Evolutionary conservation across 2,888 invertebrate species (phyloP).

Genomic region (Sabatieria punctata): DNA sequence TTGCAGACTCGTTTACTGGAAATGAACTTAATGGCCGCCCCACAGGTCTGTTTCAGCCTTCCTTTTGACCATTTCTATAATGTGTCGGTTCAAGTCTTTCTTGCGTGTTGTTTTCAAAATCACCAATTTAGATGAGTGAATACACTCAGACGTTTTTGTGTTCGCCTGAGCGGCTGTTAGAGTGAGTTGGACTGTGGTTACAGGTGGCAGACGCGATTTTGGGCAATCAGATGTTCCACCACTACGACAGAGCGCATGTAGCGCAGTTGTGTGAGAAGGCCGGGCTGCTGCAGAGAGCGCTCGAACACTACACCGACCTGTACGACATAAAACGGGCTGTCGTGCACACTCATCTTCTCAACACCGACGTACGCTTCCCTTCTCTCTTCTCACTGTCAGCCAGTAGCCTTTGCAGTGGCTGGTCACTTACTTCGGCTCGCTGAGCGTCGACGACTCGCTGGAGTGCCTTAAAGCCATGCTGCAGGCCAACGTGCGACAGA

Average conservation of each 20-base stretch:
- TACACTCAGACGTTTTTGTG: too few species aligned
- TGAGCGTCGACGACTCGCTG: conserved; percentile 93
- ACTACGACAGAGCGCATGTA: conserved; percentile 92
- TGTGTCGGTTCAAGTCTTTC: neutral
- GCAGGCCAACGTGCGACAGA: conserved; percentile 75
- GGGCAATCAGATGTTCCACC: conserved; percentile 98
- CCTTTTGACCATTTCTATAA: neutral
- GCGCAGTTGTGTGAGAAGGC: conserved; percentile 99
- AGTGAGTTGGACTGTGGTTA: too few species aligned
- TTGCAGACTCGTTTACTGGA: conserved; percentile 88
- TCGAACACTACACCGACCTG: conserved; percentile 96
- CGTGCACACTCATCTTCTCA: conserved; percentile 86
- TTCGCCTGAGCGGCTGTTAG: too few species aligned
- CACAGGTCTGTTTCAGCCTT: conserved; percentile 45
- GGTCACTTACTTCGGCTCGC: conserved; percentile 88
- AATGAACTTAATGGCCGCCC: conserved; percentile 97
- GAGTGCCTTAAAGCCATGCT: conserved; percentile 94
- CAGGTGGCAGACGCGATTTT: conserved; percentile 92
- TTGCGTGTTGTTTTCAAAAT: neutral
- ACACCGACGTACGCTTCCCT: conserved; percentile 49
- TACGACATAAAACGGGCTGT: conserved; percentile 98
- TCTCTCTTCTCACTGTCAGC: too few species aligned
- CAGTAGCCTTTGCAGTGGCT: conserved; percentile 54
- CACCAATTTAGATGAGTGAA: too few species aligned
- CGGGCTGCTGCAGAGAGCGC: conserved; percentile 71